phyloP scores from a whole-genome alignment of 2,888 invertebrate species.

The Tethea ocularis region DNA sequence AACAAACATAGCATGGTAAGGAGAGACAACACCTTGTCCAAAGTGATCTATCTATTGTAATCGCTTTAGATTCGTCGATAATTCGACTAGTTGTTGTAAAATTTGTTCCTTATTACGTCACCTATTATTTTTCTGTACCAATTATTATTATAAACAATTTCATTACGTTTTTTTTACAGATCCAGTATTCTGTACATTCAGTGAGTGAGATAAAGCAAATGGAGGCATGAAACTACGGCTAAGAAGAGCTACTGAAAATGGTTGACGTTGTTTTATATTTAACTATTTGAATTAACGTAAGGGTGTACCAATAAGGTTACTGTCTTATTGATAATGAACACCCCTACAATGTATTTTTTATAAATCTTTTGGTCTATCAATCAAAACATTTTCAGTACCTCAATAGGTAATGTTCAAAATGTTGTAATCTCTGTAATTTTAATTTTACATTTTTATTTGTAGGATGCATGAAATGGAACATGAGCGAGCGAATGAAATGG shows the following conservation, averaged over 20 bases:
- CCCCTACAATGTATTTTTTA: slow-evolving; percentile 13
- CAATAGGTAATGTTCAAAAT: slow-evolving; percentile 16
- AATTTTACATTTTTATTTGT: too few relatives aligned
- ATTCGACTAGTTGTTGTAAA: too few relatives aligned
- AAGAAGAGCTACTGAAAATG: slow-evolving; percentile 1
- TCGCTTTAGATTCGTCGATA: too few relatives aligned
- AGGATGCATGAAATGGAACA: too few relatives aligned
- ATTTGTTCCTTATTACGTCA: too few relatives aligned
- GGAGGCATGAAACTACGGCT: slow-evolving; percentile 6
- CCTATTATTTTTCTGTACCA: too few relatives aligned
- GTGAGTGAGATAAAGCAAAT: slow-evolving; percentile 5
- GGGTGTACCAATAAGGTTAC: not conserved
- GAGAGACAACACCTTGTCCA: too few relatives aligned
- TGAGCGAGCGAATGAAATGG: too few relatives aligned
- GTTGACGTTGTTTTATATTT: not conserved
- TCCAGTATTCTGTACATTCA: slow-evolving; percentile 24
- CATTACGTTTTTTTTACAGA: slow-evolving; percentile 30
- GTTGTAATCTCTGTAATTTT: slow-evolving; percentile 38
- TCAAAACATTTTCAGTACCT: slow-evolving; percentile 15
- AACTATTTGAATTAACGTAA: not conserved
- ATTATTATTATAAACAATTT: too few relatives aligned
- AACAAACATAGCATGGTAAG: too few relatives aligned
- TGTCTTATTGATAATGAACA: not conserved
- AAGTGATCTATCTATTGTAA: too few relatives aligned
- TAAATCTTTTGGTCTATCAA: slow-evolving; percentile 27